These are phyloP conservation scores for Parus major DNA, from an alignment of 2,113 vertebrate species.

Conservation along the genomic window DNA sequence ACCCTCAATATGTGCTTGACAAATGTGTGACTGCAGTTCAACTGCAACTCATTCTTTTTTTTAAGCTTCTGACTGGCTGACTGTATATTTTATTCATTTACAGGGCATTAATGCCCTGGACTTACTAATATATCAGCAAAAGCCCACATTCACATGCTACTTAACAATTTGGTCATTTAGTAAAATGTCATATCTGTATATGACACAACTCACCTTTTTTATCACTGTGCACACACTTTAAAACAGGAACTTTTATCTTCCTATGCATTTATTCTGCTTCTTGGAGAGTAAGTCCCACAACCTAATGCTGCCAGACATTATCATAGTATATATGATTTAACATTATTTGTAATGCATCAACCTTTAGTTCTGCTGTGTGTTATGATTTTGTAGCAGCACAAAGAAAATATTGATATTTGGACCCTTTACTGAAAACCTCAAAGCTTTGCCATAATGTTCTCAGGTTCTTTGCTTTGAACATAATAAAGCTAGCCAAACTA, in stretches of 20 bases:
- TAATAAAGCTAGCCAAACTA: background rate
- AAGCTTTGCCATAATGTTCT: background rate
- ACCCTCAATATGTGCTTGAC: background rate
- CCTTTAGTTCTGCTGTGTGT: background rate
- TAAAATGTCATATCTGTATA: background rate
- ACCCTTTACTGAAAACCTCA: background rate
- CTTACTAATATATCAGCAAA: background rate
- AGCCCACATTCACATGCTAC: background rate
- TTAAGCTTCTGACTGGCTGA: background rate
- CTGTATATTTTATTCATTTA: background rate
- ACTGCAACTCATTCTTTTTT: background rate
- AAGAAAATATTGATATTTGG: background rate
- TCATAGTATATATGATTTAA: background rate
- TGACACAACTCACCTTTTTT: background rate
- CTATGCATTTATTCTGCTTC: background rate
- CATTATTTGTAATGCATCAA: background rate
- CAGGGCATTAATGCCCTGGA: background rate
- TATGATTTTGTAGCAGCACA: background rate
- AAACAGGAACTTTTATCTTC: background rate
- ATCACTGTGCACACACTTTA: background rate
- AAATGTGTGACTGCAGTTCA: background rate
- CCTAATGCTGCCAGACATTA: background rate
- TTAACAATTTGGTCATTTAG: background rate
- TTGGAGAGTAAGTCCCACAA: background rate
- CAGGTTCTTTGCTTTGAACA: background rate